phyloP scores from a whole-genome alignment of 2,797 vertebrate genomes.

The Limosa lapponica region DNA sequence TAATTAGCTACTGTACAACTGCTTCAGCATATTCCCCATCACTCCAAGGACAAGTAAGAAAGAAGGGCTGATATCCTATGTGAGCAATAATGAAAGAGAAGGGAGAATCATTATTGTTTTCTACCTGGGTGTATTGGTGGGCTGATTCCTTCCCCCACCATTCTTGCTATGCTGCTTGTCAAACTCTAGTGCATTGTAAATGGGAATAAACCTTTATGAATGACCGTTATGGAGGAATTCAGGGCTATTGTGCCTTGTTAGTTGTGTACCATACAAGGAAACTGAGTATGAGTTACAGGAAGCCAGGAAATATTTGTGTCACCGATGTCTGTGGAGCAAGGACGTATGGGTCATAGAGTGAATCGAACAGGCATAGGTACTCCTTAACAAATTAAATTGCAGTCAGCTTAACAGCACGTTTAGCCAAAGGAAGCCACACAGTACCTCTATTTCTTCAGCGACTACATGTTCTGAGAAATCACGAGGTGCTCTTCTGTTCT shows the following conservation, averaged over 20 bases:
- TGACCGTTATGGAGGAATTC: not conserved
- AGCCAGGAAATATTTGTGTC: not conserved
- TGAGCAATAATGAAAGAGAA: not conserved
- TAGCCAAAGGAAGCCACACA: not conserved
- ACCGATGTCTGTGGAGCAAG: not conserved
- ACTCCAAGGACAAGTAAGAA: slow-evolving; percentile 36
- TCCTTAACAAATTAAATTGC: not conserved
- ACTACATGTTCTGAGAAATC: not conserved
- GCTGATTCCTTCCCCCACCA: not conserved
- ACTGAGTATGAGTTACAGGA: not conserved
- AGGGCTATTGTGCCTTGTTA: not conserved
- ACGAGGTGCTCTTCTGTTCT: not conserved
- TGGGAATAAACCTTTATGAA: not conserved
- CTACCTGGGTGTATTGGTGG: not conserved
- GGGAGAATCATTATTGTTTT: not conserved
- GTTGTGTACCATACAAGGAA: not conserved
- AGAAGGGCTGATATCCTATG: not conserved
- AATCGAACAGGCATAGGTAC: not conserved
- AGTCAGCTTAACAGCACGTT: not conserved
- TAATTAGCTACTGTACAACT: slow-evolving; percentile 24
- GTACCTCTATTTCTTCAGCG: not conserved
- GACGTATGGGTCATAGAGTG: not conserved
- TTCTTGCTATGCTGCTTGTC: not conserved
- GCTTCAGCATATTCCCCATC: slow-evolving; percentile 13
- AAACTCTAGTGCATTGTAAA: not conserved